phyloP scores from a whole-genome alignment of 2,113 vertebrate species.

The Centropus bengalensis region DNA sequence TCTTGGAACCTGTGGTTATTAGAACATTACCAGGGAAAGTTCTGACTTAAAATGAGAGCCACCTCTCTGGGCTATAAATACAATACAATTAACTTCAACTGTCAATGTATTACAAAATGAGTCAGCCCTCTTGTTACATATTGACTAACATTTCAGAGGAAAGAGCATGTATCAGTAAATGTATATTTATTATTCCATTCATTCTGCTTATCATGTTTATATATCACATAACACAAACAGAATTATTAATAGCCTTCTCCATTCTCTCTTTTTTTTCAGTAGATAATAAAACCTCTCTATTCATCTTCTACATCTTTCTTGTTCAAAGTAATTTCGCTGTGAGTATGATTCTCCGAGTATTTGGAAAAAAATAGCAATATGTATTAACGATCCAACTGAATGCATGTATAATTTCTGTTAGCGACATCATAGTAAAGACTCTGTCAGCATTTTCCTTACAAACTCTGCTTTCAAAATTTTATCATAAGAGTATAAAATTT shows the following conservation, averaged over 20 bases:
- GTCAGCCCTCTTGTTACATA: background rate
- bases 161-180: background rate
- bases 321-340: background rate
- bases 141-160: background rate
- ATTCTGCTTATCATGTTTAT: background rate
- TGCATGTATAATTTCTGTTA: background rate
- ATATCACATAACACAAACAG: background rate
- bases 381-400: constrained; percentile 54
- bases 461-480: background rate
- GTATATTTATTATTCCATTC: background rate
- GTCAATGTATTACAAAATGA: constrained; percentile 34
- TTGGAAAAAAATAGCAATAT: constrained; percentile 26
- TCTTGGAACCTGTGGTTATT: constrained; percentile 75
- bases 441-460: background rate
- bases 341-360: background rate
- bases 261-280: constrained; percentile 7
- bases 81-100: constrained; percentile 71
- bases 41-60: constrained; percentile 63
- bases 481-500: background rate
- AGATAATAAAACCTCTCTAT: background rate
- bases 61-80: constrained; percentile 75
- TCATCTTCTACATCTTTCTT: background rate
- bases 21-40: constrained; percentile 72
- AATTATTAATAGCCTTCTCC: constrained; percentile 9
- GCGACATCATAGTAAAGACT: background rate